A percentile compares a stretch with the other conserved stretches of the same genome.
Evolutionary conservation across 64 coral and sea anemone species (phyloP).

Genomic region (Hydrozoanthus tunicans): DNA sequence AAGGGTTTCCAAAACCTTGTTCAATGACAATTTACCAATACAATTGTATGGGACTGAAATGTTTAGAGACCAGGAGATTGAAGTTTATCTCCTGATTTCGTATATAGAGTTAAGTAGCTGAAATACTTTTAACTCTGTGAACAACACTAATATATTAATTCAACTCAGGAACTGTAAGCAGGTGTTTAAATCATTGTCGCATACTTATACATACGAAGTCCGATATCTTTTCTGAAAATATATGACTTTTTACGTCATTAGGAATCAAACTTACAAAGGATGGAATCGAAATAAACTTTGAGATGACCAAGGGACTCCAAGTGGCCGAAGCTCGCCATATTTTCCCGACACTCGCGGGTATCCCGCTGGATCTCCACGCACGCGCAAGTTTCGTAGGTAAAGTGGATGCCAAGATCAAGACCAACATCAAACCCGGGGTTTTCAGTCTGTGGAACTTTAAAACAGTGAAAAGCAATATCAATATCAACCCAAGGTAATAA

Average conservation of each 20-base stretch:
- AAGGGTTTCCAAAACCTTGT: too few species aligned
- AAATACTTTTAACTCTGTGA: too few species aligned
- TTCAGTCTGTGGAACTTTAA: background rate
- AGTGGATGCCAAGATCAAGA: background rate
- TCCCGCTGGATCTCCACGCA: constrained; percentile 64
- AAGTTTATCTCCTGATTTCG: too few species aligned
- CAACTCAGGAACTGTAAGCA: too few species aligned
- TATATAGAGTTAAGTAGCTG: too few species aligned
- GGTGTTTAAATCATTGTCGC: too few species aligned
- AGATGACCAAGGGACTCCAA: constrained; percentile 48
- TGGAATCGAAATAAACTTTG: constrained; percentile 37
- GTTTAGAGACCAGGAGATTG: too few species aligned
- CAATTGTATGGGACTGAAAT: too few species aligned
- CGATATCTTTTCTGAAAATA: background rate
- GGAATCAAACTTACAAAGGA: constrained; percentile 60
- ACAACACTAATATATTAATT: too few species aligned
- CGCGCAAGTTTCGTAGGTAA: background rate
- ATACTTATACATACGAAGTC: background rate
- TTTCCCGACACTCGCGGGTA: constrained; percentile 64
- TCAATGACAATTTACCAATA: too few species aligned
- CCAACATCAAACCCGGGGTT: constrained; percentile 25
- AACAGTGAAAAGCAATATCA: background rate
- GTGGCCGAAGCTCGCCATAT: constrained; percentile 31
- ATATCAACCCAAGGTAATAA: constrained; percentile 57
- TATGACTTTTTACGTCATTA: background rate